Percentiles rank a stretch among this genome's conserved stretches.
phyloP scores from a whole-genome alignment of 2,888 invertebrate species.

The Toxonevra muliebris region DNA sequence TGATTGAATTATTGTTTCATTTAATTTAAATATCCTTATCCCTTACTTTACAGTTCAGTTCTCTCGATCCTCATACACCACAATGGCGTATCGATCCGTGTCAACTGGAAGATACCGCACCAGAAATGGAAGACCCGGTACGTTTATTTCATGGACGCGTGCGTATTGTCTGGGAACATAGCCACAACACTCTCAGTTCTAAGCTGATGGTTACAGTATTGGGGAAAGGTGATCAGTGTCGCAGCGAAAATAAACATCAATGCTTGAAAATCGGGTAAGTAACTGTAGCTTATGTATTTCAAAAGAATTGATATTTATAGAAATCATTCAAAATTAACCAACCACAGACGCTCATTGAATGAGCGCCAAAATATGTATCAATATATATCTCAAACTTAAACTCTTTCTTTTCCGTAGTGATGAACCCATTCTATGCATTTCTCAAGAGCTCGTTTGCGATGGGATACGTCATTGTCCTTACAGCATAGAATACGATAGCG shows the following conservation, averaged over 20 bases:
- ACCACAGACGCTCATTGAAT: background rate
- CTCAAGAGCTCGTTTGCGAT: constrained; percentile 74
- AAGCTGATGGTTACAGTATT: constrained; percentile 63
- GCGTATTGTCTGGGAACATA: constrained; percentile 68
- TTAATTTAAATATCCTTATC: background rate
- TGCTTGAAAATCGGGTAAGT: constrained; percentile 63
- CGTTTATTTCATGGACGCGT: constrained; percentile 69
- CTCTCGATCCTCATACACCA: constrained; percentile 62
- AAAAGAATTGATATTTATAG: background rate
- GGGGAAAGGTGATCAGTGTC: constrained; percentile 62
- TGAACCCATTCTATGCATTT: constrained; percentile 69
- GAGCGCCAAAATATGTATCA: background rate
- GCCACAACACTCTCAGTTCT: constrained; percentile 53
- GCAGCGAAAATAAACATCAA: constrained; percentile 56
- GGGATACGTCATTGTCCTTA: constrained; percentile 74
- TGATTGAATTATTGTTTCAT: background rate
- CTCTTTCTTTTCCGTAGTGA: constrained; percentile 43
- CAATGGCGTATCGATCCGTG: constrained; percentile 70
- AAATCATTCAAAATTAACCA: too few species aligned
- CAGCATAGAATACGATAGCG: constrained; percentile 70
- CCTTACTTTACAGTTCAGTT: constrained; percentile 56
- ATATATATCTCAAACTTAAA: background rate
- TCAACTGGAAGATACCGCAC: constrained; percentile 64
- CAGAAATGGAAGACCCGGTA: constrained; percentile 68
- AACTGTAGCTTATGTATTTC: background rate